Evolutionary conservation across 2,888 invertebrate genomes (phyloP).

Genomic region (Subacronicta megacephala): DNA sequence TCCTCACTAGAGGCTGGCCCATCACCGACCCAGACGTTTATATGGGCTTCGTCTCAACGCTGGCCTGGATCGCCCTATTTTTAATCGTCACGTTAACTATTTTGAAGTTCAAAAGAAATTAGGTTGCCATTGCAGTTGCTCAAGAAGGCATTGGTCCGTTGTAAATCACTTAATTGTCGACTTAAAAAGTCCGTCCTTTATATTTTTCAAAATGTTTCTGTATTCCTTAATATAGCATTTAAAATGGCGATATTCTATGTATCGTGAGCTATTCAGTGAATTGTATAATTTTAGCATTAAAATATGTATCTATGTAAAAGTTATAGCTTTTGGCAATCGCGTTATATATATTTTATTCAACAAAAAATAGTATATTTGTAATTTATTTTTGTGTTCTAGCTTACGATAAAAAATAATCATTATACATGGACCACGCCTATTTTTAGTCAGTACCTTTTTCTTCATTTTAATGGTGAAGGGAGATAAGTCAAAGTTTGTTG

Average conservation of each 20-base stretch:
- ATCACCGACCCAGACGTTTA: slow-evolving; percentile 95
- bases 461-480: slow-evolving; percentile 51
- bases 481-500: slow-evolving; percentile 34
- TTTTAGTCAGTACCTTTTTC: slow-evolving; percentile 46
- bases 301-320: slow-evolving; percentile 1
- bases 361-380: slow-evolving; percentile 24
- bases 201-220: slow-evolving; percentile 35
- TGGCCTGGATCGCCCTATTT: slow-evolving; percentile 95
- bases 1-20: slow-evolving; percentile 96
- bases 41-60: slow-evolving; percentile 95
- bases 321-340: slow-evolving; percentile 2
- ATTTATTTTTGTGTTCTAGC: slow-evolving; percentile 28
- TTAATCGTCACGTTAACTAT: slow-evolving; percentile 94
- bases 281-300: slow-evolving; percentile 15
- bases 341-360: slow-evolving; percentile 1
- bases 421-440: slow-evolving; percentile 36
- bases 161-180: slow-evolving; percentile 29
- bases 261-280: slow-evolving; percentile 40
- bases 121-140: slow-evolving; percentile 64
- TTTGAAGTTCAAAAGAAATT: slow-evolving; percentile 94
- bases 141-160: slow-evolving; percentile 42
- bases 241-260: slow-evolving; percentile 37
- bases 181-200: slow-evolving; percentile 41
- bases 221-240: slow-evolving; percentile 41
- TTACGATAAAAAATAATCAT: slow-evolving; percentile 29